These are phyloP conservation scores for Maconellicoccus hirsutus DNA, from an alignment of 1,140 invertebrate species.

Conservation along the genomic window DNA sequence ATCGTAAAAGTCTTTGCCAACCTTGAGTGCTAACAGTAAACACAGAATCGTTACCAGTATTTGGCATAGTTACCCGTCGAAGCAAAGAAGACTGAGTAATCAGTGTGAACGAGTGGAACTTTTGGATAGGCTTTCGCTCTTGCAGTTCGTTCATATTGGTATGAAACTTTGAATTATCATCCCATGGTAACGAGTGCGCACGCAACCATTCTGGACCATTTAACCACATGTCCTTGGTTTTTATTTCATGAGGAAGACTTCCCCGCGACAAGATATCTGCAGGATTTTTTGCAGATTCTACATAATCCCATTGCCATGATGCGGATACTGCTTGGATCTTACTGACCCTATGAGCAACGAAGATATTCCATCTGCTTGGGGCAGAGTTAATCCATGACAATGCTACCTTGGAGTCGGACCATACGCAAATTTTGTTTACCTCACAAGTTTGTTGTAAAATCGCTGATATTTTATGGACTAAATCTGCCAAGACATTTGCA, in stretches of 20 bases:
- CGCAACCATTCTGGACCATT: slow-evolving; percentile 29
- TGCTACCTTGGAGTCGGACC: slow-evolving; percentile 22
- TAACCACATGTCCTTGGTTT: slow-evolving; percentile 25
- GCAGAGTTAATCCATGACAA: slow-evolving; percentile 15
- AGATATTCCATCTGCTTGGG: slow-evolving; percentile 1
- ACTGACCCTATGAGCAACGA: slow-evolving; percentile 23
- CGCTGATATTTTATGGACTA: slow-evolving; percentile 27
- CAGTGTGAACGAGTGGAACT: no score
- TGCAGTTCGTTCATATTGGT: no score
- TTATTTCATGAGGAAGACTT: slow-evolving; percentile 17
- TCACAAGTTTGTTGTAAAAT: slow-evolving; percentile 26
- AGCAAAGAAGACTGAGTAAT: no score
- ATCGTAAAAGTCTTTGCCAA: no score
- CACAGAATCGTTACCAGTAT: no score
- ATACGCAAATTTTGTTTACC: slow-evolving; percentile 28
- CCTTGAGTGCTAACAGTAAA: no score
- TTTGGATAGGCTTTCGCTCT: no score
- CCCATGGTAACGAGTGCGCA: no score
- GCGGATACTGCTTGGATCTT: slow-evolving; percentile 11
- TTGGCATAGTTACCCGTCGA: no score
- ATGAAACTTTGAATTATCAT: no score
- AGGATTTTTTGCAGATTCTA: not conserved
- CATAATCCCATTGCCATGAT: not conserved
- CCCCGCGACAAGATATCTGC: slow-evolving; percentile 16
- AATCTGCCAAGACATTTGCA: slow-evolving; percentile 31